These are phyloP conservation scores for Baronia brevicornis DNA, from an alignment of 2,888 invertebrate genomes.

Conservation along the genomic window DNA sequence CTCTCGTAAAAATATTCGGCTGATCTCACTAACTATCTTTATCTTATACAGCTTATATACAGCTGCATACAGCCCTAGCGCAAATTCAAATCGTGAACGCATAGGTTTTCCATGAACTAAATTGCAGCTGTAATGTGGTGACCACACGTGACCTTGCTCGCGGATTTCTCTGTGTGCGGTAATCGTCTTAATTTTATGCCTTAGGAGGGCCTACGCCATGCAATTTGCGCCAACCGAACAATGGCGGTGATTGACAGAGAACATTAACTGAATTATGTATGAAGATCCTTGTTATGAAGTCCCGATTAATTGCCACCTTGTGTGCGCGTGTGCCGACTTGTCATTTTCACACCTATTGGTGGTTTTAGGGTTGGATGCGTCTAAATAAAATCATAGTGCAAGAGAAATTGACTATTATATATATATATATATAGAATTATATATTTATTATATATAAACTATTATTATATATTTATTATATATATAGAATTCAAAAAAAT, in stretches of 20 bases:
- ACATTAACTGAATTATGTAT: conserved; percentile 61
- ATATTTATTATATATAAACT: no score
- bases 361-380: conserved; percentile 37
- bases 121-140: conserved; percentile 36
- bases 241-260: conserved; percentile 52
- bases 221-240: conserved; percentile 59
- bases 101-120: conserved; percentile 55
- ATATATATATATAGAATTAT: no score
- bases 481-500: no score
- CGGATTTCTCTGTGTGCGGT: conserved; percentile 36
- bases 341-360: conserved; percentile 60
- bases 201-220: conserved; percentile 47
- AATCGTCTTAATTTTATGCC: conserved; percentile 40
- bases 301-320: conserved; percentile 52
- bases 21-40: no score
- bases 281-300: conserved; percentile 50
- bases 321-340: conserved; percentile 38
- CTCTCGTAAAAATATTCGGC: no score
- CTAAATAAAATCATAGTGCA: conserved; percentile 8
- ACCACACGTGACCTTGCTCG: conserved; percentile 48
- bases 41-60: no score
- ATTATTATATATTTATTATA: no score
- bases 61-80: conserved; percentile 13
- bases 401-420: conserved; percentile 15
- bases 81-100: conserved; percentile 25